Base-by-base conservation (phyloP, 1,140 invertebrate genomes). In the Harpegnathos saltator region DNA sequence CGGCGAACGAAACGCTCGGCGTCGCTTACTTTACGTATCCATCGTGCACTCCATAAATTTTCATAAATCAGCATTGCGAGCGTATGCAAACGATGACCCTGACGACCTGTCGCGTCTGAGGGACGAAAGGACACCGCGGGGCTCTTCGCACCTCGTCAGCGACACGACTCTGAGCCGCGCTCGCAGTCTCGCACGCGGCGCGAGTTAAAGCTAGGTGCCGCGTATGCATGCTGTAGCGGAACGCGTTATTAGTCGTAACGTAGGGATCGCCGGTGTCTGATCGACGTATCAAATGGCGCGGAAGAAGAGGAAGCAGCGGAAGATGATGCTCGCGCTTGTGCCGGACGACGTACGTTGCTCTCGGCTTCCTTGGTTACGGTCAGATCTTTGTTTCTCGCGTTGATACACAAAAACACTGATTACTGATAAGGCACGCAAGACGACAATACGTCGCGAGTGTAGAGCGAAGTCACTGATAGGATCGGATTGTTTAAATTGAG, bases 51-150 rank as follows among this genome's bases (percentile, higher is more conserved):
- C 89, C 91, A 93, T 93, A 93, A 91, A 94, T 94, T 92, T 92
- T 91, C 93, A 94, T 94, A 91, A 85, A 94, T 94, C 91, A 93
- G 83, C 92, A 93, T 93, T 84, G 71, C 71, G 85, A 92, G 75
- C 68, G 82, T 75, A 93, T 93, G 93, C 88, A 92, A 94, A 94
- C 85, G 87, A 74, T 91, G 90, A 92, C 91, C 90, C 89, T 86
- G 85, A 26, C 90, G 91, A 93, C 91, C 92, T 73, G 81, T 73
- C 75, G 85, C 52, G 84, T 73, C 58, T 83, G 85, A 89, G 58
- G 85, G 84, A 82, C 83, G 62, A 85, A 87, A 62, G 63, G 83
- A 62, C 44, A 52, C 26, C 38, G 63, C 80, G 68, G 78, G n/a
- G 87, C 82, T 50, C 66, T 33, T 89, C 78, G 22, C 44, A 24